Conservation (phyloP, 2,113 vertebrate genomes). For the Eulemur macaco region DNA sequence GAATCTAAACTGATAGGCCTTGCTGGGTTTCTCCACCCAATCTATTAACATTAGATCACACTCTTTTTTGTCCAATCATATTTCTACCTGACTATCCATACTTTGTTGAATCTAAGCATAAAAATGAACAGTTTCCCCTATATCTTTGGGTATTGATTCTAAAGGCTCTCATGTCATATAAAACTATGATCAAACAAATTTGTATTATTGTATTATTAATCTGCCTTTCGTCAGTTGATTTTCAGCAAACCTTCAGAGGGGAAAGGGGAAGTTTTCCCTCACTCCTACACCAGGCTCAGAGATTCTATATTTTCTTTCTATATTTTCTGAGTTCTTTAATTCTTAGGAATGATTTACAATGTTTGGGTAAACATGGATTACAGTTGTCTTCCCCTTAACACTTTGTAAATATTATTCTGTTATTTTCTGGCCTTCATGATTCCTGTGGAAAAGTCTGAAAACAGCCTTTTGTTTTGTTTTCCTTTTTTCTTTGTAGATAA, state of each 20-base stretch:
- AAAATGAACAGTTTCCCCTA: not conserved
- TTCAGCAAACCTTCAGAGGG: not conserved
- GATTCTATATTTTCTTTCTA: not conserved
- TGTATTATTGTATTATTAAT: not conserved
- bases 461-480: not conserved
- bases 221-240: not conserved
- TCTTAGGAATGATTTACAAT: not conserved
- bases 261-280: not conserved
- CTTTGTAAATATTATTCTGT: not conserved
- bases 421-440: not conserved
- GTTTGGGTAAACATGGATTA: not conserved
- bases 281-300: not conserved
- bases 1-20: not conserved
- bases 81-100: not conserved
- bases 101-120: not conserved
- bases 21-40: not conserved
- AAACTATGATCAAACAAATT: not conserved
- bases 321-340: not conserved
- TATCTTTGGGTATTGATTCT: not conserved
- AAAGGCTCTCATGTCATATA: not conserved
- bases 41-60: not conserved
- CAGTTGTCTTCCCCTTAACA: not conserved
- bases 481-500: not conserved
- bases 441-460: not conserved
- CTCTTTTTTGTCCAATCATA: not conserved